Conservation (phyloP, 2,113 vertebrate species). For the Apeltes quadracus region DNA sequence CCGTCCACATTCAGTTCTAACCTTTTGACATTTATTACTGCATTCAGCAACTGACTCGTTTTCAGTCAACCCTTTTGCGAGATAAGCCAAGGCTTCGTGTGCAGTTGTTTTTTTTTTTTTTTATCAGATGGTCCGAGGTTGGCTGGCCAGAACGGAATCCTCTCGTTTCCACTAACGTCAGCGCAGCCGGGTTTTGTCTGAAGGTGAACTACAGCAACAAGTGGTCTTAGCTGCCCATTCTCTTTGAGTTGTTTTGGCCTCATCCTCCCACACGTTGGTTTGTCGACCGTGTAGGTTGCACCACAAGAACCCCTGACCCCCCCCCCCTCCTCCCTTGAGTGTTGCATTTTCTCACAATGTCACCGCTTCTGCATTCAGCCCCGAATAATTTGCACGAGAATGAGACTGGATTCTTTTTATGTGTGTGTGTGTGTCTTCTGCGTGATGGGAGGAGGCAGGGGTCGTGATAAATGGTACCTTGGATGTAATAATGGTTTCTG, state of each 20-base stretch:
- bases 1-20: conserved; percentile 5
- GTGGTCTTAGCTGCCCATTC: no score
- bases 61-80: not conserved
- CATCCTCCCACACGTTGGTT: no score
- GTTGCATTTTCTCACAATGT: conserved; percentile 59
- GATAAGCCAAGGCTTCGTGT: not conserved
- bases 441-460: conserved; percentile 45
- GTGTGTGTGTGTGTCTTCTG: conserved; percentile 30
- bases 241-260: no score
- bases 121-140: conserved; percentile 41
- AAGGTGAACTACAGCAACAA: no score
- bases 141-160: not conserved
- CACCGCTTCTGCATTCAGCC: conserved; percentile 51
- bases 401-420: conserved; percentile 5
- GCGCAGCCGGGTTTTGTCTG: not conserved
- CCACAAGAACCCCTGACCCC: conserved; percentile 32
- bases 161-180: conserved; percentile 25
- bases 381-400: conserved; percentile 72
- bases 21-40: conserved; percentile 1
- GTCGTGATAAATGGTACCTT: conserved; percentile 75
- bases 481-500: conserved; percentile 78
- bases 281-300: conserved; percentile 8
- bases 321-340: no score
- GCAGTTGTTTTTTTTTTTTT: not conserved
- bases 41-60: not conserved